Base-by-base conservation (phyloP, 2,113 vertebrate species). In the Thalassoma bifasciatum region DNA sequence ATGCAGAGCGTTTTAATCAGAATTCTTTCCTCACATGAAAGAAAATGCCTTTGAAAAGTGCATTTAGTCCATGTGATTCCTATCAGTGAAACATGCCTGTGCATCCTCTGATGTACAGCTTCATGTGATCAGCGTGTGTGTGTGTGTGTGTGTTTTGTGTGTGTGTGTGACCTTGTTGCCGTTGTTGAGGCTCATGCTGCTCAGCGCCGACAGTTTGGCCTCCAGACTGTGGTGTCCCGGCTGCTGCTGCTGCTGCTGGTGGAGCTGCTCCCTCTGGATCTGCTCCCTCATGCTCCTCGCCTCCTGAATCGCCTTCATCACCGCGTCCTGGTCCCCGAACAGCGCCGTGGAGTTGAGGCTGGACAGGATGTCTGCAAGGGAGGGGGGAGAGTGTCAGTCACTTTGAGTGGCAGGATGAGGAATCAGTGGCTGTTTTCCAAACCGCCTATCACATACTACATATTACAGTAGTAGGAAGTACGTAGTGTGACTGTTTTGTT, bases 241-340 rank as follows among this genome's bases (percentile, higher is more conserved):
- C 81, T 96, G 96, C 89, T 97, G 96, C 85, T 97, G 81, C 46
- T 75, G 72, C 44, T 46, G 42, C 14, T 44, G 68, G 86, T 96
- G 96, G 72, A 95, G 94, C 83, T 96, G 95, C 91, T 97, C 96
- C 40, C 95, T 86, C 85, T 97, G 96, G 88, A 99, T 97, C 92
- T 99, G 97, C 90, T 99, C 97, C 92, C 97, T 94, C 96, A 98
- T 98, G 90, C 97, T 99, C 69, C 98, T 92, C 65, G 98, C 98
- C 91, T 99, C 98, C 75, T 99, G 97, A 90, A 99, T 98, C 88
- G 97, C 98, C 93, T 99, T 99, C 97, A 99, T 97, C 86, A 99
- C 98, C 11, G 97, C 96, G 19, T 99, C 97, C 96, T 99, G 98
- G 94, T 99, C 98, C 91, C 97, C 98, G 74, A 99, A 99, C 34